Base-by-base conservation (phyloP, 2,888 invertebrate genomes). In the Ligdia adustata region DNA sequence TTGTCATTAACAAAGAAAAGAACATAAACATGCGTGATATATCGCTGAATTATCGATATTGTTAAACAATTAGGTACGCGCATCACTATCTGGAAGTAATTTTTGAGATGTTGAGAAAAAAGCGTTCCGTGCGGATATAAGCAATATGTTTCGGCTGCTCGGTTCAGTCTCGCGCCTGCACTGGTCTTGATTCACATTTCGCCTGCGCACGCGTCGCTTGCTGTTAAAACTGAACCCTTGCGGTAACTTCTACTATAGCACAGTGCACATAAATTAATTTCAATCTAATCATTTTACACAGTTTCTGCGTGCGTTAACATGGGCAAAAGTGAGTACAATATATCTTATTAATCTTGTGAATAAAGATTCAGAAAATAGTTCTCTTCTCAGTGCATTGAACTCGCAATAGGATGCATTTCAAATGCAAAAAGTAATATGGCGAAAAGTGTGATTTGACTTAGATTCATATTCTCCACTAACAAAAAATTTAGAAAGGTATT, bases 321-420 rank as follows among this genome's bases (percentile, higher is more conserved):
- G 71, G 69, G 38, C 1, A 71, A 70, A 65, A 39, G 72, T 72
- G 38, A 69, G 71, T 66, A 46, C 11, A n/a, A 0, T 5, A 22
- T 7, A 3, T 22, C 7, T 6, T 22, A 22, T 22, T 22, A 7
- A 22, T 16, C 3, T 16, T 16, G 3, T 16, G 16, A 16, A 16
- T 4, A 16, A 16, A n/a, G n/a, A n/a, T n/a, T n/a, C n/a, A n/a
- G n/a, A n/a, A n/a, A n/a, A n/a, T n/a, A n/a, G n/a, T n/a, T n/a
- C n/a, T n/a, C n/a, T n/a, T n/a, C n/a, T n/a, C n/a, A n/a, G n/a
- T n/a, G n/a, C n/a, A n/a, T n/a, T n/a, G n/a, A n/a, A n/a, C n/a
- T n/a, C n/a, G n/a, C n/a, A n/a, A n/a, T n/a, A n/a, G n/a, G n/a
- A n/a, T n/a, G n/a, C n/a, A n/a, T n/a, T n/a, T n/a, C n/a, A n/a